phyloP scores from a whole-genome alignment of 2,113 vertebrate species.

The Elephas maximus region DNA sequence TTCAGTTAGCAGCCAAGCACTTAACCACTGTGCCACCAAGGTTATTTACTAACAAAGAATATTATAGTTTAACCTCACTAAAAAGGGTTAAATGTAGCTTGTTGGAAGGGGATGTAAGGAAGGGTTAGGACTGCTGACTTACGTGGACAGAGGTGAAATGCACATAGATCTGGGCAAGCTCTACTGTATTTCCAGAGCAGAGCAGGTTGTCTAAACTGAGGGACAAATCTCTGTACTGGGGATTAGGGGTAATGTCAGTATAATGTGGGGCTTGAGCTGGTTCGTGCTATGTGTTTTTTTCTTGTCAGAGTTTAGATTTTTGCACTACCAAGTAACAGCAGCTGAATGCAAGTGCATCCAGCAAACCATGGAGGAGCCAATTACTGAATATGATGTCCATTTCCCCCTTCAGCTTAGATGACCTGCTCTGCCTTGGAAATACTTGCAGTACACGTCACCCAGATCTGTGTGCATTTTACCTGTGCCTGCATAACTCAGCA shows the following conservation, averaged over 20 bases:
- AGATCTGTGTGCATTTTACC: neutral
- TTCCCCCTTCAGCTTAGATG: neutral
- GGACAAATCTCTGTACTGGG: neutral
- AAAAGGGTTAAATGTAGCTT: neutral
- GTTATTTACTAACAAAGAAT: neutral
- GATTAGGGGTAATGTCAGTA: neutral
- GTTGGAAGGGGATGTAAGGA: neutral
- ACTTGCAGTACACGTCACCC: neutral
- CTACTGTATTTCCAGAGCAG: neutral
- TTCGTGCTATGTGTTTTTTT: neutral
- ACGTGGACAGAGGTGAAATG: neutral
- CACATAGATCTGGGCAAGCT: neutral
- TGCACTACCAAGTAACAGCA: neutral
- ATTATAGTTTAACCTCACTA: neutral
- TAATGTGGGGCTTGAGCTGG: neutral
- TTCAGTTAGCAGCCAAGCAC: neutral
- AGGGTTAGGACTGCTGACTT: neutral
- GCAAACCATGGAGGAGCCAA: neutral
- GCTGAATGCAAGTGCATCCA: neutral
- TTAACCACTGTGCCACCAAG: neutral
- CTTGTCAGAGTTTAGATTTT: neutral
- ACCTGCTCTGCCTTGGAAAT: neutral
- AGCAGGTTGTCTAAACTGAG: neutral
- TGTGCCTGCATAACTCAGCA: neutral
- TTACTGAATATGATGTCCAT: neutral